Conservation (phyloP, 2,888 invertebrate genomes). For the Eudasyphora cyanicolor region DNA sequence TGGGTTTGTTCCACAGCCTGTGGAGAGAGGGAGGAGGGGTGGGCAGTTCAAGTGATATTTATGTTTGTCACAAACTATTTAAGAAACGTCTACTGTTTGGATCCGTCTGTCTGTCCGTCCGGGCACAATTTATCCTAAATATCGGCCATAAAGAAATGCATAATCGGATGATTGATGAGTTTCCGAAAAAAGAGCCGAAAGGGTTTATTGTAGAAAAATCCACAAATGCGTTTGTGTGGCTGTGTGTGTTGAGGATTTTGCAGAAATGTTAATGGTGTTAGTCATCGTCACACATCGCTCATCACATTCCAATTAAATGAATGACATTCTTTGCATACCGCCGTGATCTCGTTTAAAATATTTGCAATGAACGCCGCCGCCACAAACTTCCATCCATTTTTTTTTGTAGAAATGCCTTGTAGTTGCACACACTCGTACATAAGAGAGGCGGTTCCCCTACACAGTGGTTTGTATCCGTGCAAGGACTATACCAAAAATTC, state of each 20-base stretch:
- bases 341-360: neutral
- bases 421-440: neutral
- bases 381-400: neutral
- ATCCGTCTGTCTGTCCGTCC: neutral
- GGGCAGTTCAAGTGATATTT: conserved; percentile 3
- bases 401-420: neutral
- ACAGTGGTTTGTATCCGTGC: too few relatives aligned
- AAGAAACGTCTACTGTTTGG: conserved; percentile 22
- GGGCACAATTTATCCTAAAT: neutral
- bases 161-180: conserved; percentile 40
- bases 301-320: conserved; percentile 7
- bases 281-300: conserved; percentile 28
- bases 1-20: neutral
- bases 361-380: neutral
- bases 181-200: conserved; percentile 37
- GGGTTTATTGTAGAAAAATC: neutral
- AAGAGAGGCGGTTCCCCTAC: conserved; percentile 8
- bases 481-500: too few relatives aligned
- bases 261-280: conserved; percentile 31
- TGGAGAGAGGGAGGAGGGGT: neutral
- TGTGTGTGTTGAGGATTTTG: neutral
- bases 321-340: conserved; percentile 32
- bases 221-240: neutral
- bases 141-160: neutral
- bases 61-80: conserved; percentile 55